Conservation (phyloP, 1,140 invertebrate species). For the Panagrolaimus sp. region DNA sequence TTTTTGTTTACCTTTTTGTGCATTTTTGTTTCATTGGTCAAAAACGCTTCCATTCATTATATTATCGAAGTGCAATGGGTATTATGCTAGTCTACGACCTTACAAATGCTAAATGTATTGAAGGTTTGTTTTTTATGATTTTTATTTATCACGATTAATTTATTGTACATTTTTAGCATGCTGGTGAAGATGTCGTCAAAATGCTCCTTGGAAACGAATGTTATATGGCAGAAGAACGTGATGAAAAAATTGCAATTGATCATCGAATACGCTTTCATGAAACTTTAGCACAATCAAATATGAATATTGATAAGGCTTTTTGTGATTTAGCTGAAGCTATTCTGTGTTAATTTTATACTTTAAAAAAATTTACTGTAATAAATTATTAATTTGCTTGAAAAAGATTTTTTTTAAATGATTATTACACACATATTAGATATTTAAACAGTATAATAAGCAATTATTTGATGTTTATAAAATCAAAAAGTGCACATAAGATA, state of each 20-base stretch:
- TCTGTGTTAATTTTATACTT: no score
- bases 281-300: constrained; percentile 94
- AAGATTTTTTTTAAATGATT: no score
- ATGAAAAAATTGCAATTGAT: constrained; percentile 92
- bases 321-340: constrained; percentile 93
- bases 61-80: constrained; percentile 94
- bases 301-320: constrained; percentile 95
- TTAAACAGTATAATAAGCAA: no score
- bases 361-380: no score
- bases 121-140: constrained; percentile 66
- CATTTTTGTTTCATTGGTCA: constrained; percentile 76
- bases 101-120: constrained; percentile 93
- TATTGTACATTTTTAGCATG: constrained; percentile 76
- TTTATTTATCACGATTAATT: no score
- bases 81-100: constrained; percentile 98
- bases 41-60: constrained; percentile 87
- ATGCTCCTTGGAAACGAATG: constrained; percentile 99
- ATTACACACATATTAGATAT: no score
- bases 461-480: no score
- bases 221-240: constrained; percentile 87
- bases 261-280: constrained; percentile 96
- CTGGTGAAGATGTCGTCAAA: constrained; percentile 98
- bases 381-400: no score
- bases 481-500: no score
- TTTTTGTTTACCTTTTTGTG: background rate